Base-by-base conservation (phyloP, 1,140 invertebrate genomes). In the Drosophila cardini region DNA sequence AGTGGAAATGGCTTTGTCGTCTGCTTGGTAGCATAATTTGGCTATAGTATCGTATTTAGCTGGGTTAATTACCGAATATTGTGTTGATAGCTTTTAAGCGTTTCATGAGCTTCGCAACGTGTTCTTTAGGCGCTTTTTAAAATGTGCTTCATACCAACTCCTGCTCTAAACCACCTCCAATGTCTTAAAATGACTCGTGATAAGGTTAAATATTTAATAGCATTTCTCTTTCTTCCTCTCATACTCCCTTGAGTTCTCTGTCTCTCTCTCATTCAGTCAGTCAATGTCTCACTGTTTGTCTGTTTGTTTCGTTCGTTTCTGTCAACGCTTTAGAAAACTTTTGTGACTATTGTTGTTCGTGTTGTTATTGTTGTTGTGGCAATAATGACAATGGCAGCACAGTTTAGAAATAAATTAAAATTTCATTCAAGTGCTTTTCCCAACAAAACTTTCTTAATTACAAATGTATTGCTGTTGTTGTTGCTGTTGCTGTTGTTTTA, bases 321-420 rank as follows among this genome's bases (percentile, higher is more conserved):
- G 78, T 82, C 82, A 62, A 58, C 73, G 72, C 72, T 63, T 55
- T 50, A 16, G 46, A 79, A 89, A 87, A 82, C 50, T 85, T 87
- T 76, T 52, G 32, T 69, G 9, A 26, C 21, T 67, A 43, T 65
- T 63, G 46, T 65, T 53, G 63, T 64, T 63, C 58, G 32, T 77
- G 76, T 74, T 67, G 45, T 65, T 63, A 42, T 65, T 53, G 63
- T 64, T 63, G 62, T 36, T 77, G 76, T 74, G 68, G 46, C 63
- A 67, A 68, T 67, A 69, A 76, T 72, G 65, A 72, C 83, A 83
- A 80, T 68, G 55, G 18, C 40, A 52, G 63, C 64, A 48, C 80
- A 75, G 83, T 87, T 89, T 84, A 80, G 84, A 87, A 87, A 87
- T 87, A 87, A 87, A 87, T 87, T 87, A 87, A 87, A 87, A 89